Evolutionary conservation across 2,113 vertebrate genomes (phyloP).

Genomic region (Nicator chloris): DNA sequence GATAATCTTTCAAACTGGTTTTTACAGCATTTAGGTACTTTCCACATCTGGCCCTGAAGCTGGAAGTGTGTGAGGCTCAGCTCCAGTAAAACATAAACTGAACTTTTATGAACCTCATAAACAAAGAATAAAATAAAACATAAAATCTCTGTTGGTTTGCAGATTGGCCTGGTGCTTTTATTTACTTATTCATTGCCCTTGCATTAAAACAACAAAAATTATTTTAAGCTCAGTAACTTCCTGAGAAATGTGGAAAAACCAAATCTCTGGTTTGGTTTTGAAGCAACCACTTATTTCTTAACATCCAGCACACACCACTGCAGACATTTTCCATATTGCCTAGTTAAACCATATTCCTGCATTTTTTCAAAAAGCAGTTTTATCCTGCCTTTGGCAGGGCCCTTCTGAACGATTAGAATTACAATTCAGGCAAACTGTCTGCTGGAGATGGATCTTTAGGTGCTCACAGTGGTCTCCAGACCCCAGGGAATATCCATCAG

Average conservation of each 20-base stretch:
- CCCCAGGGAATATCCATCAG: not conserved
- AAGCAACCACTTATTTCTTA: not conserved
- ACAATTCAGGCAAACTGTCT: not conserved
- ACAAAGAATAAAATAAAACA: slow-evolving; percentile 46
- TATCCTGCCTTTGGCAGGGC: not conserved
- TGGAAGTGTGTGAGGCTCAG: slow-evolving; percentile 22
- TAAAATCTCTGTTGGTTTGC: not conserved
- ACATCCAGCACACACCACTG: not conserved
- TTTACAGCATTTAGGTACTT: slow-evolving; percentile 55
- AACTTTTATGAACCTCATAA: slow-evolving; percentile 50
- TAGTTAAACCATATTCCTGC: not conserved
- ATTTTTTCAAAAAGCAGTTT: not conserved
- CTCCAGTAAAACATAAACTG: slow-evolving; percentile 37
- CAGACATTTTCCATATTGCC: not conserved
- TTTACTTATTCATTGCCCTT: slow-evolving; percentile 11
- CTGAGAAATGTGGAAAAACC: not conserved
- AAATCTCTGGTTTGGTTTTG: not conserved
- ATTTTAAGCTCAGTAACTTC: slow-evolving; percentile 19
- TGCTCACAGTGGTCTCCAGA: not conserved
- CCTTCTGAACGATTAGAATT: not conserved
- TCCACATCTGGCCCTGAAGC: slow-evolving; percentile 43
- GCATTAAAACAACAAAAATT: not conserved
- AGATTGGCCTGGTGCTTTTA: not conserved
- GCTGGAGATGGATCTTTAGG: not conserved
- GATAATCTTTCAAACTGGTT: slow-evolving; percentile 4